Evolutionary conservation across 2,113 vertebrate genomes (phyloP), one percentile per base, ranked within the genome.

Genomic region (Prunella himalayana): DNA sequence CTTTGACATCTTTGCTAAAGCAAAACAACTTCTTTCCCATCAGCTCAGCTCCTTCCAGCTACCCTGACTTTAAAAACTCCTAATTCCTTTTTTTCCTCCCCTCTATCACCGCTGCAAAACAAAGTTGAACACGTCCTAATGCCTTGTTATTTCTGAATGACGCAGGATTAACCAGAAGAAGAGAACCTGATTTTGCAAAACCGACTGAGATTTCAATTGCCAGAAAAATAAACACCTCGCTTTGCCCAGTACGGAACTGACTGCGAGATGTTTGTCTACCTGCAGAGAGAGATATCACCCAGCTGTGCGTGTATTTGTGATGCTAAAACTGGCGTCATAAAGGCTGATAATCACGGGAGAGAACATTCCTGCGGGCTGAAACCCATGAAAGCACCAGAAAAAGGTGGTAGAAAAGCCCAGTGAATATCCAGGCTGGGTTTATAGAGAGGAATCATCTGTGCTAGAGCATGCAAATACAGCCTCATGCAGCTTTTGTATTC

Each of bases 401-500:
- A 72, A 76, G 19, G 88, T 15, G 49, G 31, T 57, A 60, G 78
- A 73, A 87, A 80, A 96, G 31, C 56, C 61, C 82, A 30, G 41
- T 16, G 76, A 88, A 44, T 39, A 83, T 28, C 63, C 86, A 78
- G n/a, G 33, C 64, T 66, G 86, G 27, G 68, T 72, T 91, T 91
- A 8, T 49, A n/a, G 80, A 61, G 76, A 65, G 66, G 80, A 90
- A 64, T 86, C 71, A 39, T 72, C 73, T 7, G 10, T 23, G 56
- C 35, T 4, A 41, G 59, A 82, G 50, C 76, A 73, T 41, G 76
- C 86, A 94, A 91, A 94, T 39, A 64, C 4, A 80, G 44, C 56
- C 56, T 60, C 65, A 12, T 1, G 59, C 68, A 73, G 91, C 94
- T 86, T 97, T 96, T 97, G 93, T 97, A 10, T 90, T 89, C 81